Evolutionary conservation across 2,888 invertebrate species (phyloP), one percentile per base, ranked within the genome.

Genomic region (Pasiphila rectangulata): DNA sequence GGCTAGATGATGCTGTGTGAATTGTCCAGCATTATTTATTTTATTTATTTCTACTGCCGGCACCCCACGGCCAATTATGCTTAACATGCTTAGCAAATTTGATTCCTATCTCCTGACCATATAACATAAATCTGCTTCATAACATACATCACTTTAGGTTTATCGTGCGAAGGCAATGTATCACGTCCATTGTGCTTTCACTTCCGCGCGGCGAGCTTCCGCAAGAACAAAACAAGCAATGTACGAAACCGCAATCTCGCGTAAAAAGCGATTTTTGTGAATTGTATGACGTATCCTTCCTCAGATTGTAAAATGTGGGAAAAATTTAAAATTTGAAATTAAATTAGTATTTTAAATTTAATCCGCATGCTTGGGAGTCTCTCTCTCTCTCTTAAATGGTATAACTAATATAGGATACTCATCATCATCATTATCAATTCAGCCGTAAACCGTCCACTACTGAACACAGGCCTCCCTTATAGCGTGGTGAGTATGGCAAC

Each of bases 111-210:
- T 15, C 30, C 6, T 27, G 7, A 13, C 27, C 13, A 27, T 27
- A 27, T 4, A 3, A 3, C 30, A 35, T 51, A 40, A 40, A 51
- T 42, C 34, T 16, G 16, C 23, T 17, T 42, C 35, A 37, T 21
- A 42, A 35, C 56, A 45, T 81, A 61, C 57, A 79, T 83, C 80
- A 79, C 76, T 73, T 82, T 75, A 80, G 72, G 60, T 72, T 79
- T 83, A 84, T 84, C 79, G 83, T 57, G 69, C 68, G 83, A 64
- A 75, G 69, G 71, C 79, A 71, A 79, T 83, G 72, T 57, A 79
- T 84, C 83, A 83, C 69, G 72, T 62, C 75, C 79, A 82, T 83
- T 81, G 83, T 77, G 63, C 66, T 69, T 57, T 50, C 57, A 60
- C 70, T 64, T 75, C 75, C 82, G 75, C 70, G 43, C 57, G 51